Evolutionary conservation across 2,797 vertebrate genomes (phyloP).

Genomic region (Anabacerthia variegaticeps): DNA sequence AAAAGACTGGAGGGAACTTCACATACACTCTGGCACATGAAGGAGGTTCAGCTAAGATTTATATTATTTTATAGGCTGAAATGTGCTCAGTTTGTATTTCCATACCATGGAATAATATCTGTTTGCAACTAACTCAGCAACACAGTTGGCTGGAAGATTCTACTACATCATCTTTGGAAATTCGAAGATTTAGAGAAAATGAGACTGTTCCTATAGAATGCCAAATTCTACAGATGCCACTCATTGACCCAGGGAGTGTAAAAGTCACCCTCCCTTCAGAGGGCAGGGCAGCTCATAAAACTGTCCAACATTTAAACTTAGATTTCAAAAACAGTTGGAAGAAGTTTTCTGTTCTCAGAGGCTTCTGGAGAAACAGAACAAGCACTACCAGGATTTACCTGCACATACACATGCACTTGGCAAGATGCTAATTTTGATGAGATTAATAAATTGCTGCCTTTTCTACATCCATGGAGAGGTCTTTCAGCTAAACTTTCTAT

Average conservation of each 20-base stretch:
- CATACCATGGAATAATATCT: background rate
- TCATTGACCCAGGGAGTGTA: background rate
- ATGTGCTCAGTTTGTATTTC: background rate
- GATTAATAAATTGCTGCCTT: background rate
- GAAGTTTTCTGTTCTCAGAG: background rate
- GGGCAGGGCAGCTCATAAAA: background rate
- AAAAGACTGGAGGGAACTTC: background rate
- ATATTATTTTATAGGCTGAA: background rate
- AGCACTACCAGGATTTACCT: background rate
- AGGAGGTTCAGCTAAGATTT: background rate
- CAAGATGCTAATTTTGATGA: background rate
- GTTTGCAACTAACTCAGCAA: background rate
- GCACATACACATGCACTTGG: background rate
- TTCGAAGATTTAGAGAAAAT: background rate
- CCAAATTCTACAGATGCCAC: background rate
- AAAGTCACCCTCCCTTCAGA: background rate
- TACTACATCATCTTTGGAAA: background rate
- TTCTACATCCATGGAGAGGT: background rate
- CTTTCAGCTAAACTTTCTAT: background rate
- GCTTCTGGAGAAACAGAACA: background rate
- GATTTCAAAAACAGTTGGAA: background rate
- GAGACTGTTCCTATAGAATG: background rate
- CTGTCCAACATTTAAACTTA: background rate
- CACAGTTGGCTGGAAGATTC: background rate
- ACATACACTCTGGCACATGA: background rate